Evolutionary conservation across 1,140 invertebrate species (phyloP).

Genomic region (Grapholita molesta): DNA sequence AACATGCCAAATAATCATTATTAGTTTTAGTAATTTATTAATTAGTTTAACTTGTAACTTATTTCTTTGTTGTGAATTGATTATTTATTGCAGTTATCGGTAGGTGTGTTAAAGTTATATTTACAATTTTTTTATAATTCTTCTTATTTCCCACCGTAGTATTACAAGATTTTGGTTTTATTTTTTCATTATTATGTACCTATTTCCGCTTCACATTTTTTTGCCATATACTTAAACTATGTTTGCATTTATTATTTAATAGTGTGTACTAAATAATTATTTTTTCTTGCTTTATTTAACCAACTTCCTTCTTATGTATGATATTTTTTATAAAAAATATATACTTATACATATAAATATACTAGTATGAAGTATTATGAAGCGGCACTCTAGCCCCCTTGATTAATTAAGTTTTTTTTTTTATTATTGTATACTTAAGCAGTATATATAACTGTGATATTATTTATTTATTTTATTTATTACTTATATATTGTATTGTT

Average conservation of each 20-base stretch:
- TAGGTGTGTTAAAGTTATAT: constrained; percentile 37
- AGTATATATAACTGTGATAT: constrained; percentile 45
- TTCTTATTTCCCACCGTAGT: constrained; percentile 22
- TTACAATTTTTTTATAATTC: constrained; percentile 18
- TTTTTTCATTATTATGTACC: neutral
- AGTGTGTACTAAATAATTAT: too few relatives aligned
- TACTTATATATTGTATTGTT: neutral
- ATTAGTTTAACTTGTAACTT: constrained; percentile 23
- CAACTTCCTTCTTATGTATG: too few relatives aligned
- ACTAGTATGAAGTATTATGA: too few relatives aligned
- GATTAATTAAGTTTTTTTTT: constrained; percentile 5
- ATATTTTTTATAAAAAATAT: too few relatives aligned
- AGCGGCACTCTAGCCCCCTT: neutral
- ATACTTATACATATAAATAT: too few relatives aligned
- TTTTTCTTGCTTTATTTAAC: too few relatives aligned
- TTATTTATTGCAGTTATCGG: constrained; percentile 38
- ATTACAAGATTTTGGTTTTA: neutral
- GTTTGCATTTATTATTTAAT: too few relatives aligned
- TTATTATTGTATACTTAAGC: constrained; percentile 26
- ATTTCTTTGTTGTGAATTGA: constrained; percentile 23
- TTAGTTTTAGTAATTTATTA: constrained; percentile 20
- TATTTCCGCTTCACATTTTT: too few relatives aligned
- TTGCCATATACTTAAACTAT: too few relatives aligned
- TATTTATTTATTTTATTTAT: constrained; percentile 22
- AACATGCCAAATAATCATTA: constrained; percentile 5